Evolutionary conservation across 64 coral and sea anemone genomes (phyloP).

Genomic region (Platygyra sinensis): DNA sequence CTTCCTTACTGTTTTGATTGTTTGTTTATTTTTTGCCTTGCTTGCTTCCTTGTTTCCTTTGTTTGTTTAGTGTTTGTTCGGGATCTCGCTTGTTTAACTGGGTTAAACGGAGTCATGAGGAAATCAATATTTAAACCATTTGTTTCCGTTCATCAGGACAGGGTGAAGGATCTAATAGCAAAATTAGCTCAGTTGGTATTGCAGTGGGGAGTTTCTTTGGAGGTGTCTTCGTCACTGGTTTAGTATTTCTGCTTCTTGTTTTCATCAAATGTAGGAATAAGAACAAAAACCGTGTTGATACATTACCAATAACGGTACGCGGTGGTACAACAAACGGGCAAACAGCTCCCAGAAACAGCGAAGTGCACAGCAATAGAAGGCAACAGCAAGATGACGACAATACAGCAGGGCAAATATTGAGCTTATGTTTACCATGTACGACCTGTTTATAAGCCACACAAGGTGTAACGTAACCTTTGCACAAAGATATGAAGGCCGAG

Average conservation of each 20-base stretch:
- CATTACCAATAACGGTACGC: conserved; percentile 1
- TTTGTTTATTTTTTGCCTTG: too few relatives aligned
- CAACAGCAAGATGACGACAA: neutral
- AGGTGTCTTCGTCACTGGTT: neutral
- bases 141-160: neutral
- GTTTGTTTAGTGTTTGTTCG: too few relatives aligned
- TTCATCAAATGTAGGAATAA: neutral
- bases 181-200: neutral
- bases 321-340: neutral
- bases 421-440: neutral
- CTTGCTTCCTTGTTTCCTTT: too few relatives aligned
- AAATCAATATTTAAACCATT: too few relatives aligned
- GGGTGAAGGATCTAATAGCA: neutral
- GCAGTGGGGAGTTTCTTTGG: neutral
- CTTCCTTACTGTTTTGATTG: too few relatives aligned
- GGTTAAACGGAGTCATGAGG: too few relatives aligned
- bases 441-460: neutral
- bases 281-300: neutral
- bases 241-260: neutral
- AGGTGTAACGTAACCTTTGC: neutral
- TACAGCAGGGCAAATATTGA: neutral
- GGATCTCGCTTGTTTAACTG: too few relatives aligned
- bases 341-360: neutral
- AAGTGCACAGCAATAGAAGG: neutral
- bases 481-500: too few relatives aligned